Percentiles rank a stretch among this genome's conserved stretches.
These are phyloP conservation scores for Catonia carolina DNA, from an alignment of 2,888 invertebrate species.

Conservation along the genomic window DNA sequence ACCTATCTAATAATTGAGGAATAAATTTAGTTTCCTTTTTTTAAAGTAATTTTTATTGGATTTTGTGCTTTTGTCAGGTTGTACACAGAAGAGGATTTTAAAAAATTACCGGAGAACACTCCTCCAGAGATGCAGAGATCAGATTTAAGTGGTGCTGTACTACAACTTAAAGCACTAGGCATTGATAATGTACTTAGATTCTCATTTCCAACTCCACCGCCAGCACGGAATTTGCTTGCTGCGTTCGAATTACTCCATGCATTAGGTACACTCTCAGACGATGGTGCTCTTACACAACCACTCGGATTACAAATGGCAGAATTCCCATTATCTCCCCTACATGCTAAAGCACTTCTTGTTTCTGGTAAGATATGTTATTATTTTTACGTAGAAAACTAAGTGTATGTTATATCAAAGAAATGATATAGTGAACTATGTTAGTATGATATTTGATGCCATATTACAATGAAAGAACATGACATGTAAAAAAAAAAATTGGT, in stretches of 20 bases:
- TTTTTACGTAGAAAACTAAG: not conserved
- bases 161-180: constrained; percentile 90
- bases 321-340: constrained; percentile 79
- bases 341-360: constrained; percentile 74
- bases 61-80: constrained; percentile 54
- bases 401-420: not conserved
- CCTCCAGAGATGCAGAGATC: constrained; percentile 91
- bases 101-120: constrained; percentile 59
- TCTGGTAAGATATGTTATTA: constrained; percentile 56
- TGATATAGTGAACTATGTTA: no score
- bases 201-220: constrained; percentile 88
- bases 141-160: constrained; percentile 73
- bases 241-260: constrained; percentile 86
- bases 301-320: constrained; percentile 84
- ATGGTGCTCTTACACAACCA: constrained; percentile 68
- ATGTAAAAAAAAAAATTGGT: no score
- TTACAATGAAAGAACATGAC: no score
- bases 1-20: no score
- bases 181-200: constrained; percentile 87
- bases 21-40: no score
- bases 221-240: constrained; percentile 75
- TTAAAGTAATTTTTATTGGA: no score
- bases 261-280: constrained; percentile 64
- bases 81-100: constrained; percentile 70
- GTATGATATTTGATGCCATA: no score